Conservation (phyloP, 2,888 invertebrate genomes). For the Timema podura region DNA sequence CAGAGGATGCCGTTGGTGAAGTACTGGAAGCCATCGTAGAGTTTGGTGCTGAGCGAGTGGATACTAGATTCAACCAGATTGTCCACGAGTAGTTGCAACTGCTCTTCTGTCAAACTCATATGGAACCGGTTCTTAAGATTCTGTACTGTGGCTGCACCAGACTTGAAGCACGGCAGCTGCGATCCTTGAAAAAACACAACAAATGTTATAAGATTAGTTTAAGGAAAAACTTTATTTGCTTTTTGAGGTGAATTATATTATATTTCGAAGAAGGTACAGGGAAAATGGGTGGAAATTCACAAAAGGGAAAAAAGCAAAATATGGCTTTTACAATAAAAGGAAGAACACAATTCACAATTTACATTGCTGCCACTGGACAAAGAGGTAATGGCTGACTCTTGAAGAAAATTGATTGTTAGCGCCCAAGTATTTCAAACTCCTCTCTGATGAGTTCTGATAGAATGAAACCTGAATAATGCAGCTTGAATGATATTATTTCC, state of each 20-base stretch:
- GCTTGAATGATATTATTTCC: conserved; percentile 20
- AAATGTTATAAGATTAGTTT: neutral
- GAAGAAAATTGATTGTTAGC: too few species aligned
- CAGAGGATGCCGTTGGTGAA: conserved; percentile 94
- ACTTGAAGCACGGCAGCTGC: conserved; percentile 93
- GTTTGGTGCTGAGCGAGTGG: conserved; percentile 92
- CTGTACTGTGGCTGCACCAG: conserved; percentile 84
- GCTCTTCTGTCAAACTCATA: conserved; percentile 88
- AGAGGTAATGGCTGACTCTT: too few species aligned
- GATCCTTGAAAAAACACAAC: conserved; percentile 60
- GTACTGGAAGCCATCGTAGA: conserved; percentile 99
- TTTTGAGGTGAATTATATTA: too few species aligned
- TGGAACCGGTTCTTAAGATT: conserved; percentile 94
- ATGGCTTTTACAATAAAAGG: too few species aligned
- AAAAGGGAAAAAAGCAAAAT: too few species aligned
- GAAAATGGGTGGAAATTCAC: too few species aligned
- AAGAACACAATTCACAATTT: too few species aligned
- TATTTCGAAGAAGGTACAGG: neutral
- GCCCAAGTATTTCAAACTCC: too few species aligned
- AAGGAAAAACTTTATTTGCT: too few species aligned
- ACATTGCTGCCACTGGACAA: too few species aligned
- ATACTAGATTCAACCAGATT: conserved; percentile 91
- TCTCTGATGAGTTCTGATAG: too few species aligned
- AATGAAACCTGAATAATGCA: neutral
- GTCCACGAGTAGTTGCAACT: conserved; percentile 87